Evolutionary conservation across 2,888 invertebrate species (phyloP), one percentile per base, ranked within the genome.

Genomic region (Drosophila quinaria): DNA sequence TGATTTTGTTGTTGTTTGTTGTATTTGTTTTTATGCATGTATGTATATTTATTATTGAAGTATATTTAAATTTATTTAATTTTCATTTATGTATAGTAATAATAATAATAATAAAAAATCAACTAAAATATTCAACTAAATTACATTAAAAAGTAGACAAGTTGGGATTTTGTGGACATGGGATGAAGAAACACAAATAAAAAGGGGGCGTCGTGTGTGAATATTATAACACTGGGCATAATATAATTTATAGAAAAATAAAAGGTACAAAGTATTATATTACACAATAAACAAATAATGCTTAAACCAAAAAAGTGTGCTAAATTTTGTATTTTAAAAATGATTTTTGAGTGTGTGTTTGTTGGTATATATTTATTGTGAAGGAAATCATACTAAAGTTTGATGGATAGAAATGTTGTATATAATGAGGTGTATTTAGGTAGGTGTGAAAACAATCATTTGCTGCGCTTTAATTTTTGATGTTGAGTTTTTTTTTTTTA

Each of bases 71-170:
- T 86, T 90, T 86, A 74, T 83, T 81, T 84, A 78, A 77, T 74
- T 79, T 76, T 76, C 61, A 62, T 70, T 74, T 71, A 68, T 68
- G 31, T 51, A 58, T 74, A 62, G 76, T 86, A 83, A 81, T 90
- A 84, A 91, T 90, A 89, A 88, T 87, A 73, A 85, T 87, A 85
- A 80, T 87, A 84, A 90, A 91, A 92, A 91, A 91, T 91, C 91
- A 92, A 92, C 92, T 92, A 92, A 92, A 92, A 92, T 92, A 92
- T 92, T 92, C 90, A 92, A 90, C 92, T 92, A 92, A 91, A 91
- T 92, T 92, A 91, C 88, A 90, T 91, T 92, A 90, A 87, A 81
- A 87, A 82, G 82, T 82, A 85, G 80, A 87, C 83, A 85, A 82
- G 73, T 77, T 73, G 82, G 79, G 69, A 65, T 68, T 74, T 72